These are phyloP conservation scores for Lindbergichthys nudifrons DNA, from an alignment of 2,797 vertebrate genomes.

Conservation along the genomic window DNA sequence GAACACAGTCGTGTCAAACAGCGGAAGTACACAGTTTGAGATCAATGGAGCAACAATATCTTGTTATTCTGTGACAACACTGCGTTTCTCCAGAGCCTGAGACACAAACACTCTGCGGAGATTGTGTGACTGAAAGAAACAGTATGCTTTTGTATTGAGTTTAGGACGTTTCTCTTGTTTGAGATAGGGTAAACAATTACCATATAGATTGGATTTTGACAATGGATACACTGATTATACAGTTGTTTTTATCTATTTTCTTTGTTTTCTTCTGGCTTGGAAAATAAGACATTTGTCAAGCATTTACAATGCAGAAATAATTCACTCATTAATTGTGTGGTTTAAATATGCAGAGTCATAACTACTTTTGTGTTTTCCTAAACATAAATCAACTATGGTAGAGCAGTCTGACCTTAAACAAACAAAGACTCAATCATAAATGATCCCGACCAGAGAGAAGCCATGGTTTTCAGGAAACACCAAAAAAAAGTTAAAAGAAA, in stretches of 20 bases:
- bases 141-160: slow-evolving; percentile 15
- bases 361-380: slow-evolving; percentile 9
- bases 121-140: slow-evolving; percentile 27
- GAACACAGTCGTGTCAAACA: slow-evolving; percentile 48
- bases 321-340: slow-evolving; percentile 26
- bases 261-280: slow-evolving; percentile 1
- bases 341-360: slow-evolving; percentile 21
- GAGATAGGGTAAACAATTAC: slow-evolving; percentile 34
- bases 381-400: neutral
- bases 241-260: neutral
- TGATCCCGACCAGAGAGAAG: neutral
- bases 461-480: slow-evolving; percentile 22
- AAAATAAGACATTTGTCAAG: slow-evolving; percentile 14
- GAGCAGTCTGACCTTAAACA: neutral
- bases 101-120: slow-evolving; percentile 23
- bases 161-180: slow-evolving; percentile 35
- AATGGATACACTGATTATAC: slow-evolving; percentile 28
- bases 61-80: slow-evolving; percentile 33
- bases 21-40: slow-evolving; percentile 53
- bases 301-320: slow-evolving; percentile 4
- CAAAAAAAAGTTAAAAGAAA: neutral
- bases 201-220: slow-evolving; percentile 53
- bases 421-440: slow-evolving; percentile 6
- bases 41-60: slow-evolving; percentile 53
- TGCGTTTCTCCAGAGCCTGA: slow-evolving; percentile 28